These are phyloP conservation scores for Sinopyrophorus schimmeli DNA, from an alignment of 2,888 invertebrate species.

Conservation along the genomic window DNA sequence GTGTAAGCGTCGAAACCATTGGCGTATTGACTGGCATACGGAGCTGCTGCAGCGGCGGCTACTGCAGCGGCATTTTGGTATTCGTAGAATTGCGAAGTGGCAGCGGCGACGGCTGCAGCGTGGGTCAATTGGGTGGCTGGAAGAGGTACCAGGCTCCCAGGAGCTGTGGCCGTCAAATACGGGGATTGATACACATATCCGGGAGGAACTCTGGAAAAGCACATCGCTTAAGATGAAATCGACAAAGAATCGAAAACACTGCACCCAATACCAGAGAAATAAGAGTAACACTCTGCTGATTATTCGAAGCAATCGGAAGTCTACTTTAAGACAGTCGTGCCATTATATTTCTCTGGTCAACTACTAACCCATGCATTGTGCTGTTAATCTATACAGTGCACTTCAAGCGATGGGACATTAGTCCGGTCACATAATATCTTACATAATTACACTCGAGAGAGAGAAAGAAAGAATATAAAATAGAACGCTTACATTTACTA, in stretches of 20 bases:
- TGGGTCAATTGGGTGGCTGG: conserved; percentile 68
- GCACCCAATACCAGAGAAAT: conserved; percentile 54
- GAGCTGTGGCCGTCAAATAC: conserved; percentile 65
- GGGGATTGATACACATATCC: conserved; percentile 79
- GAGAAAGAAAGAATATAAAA: no score
- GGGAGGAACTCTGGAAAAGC: conserved; percentile 50
- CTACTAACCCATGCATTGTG: conserved; percentile 40
- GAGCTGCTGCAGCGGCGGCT: conserved; percentile 69
- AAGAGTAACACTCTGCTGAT: conserved; percentile 28
- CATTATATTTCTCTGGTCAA: conserved; percentile 38
- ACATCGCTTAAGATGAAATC: conserved; percentile 8
- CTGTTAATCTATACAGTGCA: conserved; percentile 40
- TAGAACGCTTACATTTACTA: conserved; percentile 20
- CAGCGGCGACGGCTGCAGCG: conserved; percentile 77
- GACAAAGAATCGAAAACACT: conserved; percentile 40
- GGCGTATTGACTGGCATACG: conserved; percentile 70
- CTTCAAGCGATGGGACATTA: conserved; percentile 35
- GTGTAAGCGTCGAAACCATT: conserved; percentile 71
- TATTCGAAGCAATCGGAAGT: conserved; percentile 9
- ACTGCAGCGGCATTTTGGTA: conserved; percentile 72
- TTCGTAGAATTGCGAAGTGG: conserved; percentile 79
- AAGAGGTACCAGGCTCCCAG: conserved; percentile 70
- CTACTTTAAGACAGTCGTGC: conserved; percentile 23
- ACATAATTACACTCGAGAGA: conserved; percentile 34
- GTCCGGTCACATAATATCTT: conserved; percentile 30